Percentiles rank a stretch among this genome's conserved stretches.
phyloP scores from a whole-genome alignment of 2,888 invertebrate species.

The Chymomyza amoena region DNA sequence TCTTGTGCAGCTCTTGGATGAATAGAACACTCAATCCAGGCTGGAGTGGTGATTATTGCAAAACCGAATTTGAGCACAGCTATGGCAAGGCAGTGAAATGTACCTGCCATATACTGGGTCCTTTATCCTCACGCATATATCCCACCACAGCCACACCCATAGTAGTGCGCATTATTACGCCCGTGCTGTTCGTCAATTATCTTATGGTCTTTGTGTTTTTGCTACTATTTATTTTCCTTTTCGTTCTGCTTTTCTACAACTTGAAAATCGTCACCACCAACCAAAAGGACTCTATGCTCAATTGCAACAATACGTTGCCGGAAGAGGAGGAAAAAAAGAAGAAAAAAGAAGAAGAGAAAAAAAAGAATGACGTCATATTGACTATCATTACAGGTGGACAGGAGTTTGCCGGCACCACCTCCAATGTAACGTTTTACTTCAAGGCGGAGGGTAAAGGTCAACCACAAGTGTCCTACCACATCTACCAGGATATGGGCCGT shows the following conservation, averaged over 20 bases:
- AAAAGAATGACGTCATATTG: conserved; percentile 13
- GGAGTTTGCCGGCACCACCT: conserved; percentile 35
- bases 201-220: neutral
- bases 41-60: conserved; percentile 23
- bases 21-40: conserved; percentile 24
- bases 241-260: neutral
- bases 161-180: neutral
- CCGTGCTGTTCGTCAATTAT: conserved; percentile 2
- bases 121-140: conserved; percentile 28
- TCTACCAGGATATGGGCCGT: conserved; percentile 28
- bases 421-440: conserved; percentile 31
- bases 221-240: neutral
- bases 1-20: conserved; percentile 25
- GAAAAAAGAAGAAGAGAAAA: too few relatives aligned
- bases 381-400: conserved; percentile 33
- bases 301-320: neutral
- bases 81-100: conserved; percentile 11
- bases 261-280: neutral
- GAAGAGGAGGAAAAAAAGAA: too few relatives aligned
- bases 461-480: conserved; percentile 4
- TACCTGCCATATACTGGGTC: conserved; percentile 22
- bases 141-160: conserved; percentile 9
- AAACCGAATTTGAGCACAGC: conserved; percentile 14
- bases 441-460: conserved; percentile 4
- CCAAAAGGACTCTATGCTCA: neutral